Base-by-base conservation (phyloP, 2,113 vertebrate genomes). In the Gallinago undulata region DNA sequence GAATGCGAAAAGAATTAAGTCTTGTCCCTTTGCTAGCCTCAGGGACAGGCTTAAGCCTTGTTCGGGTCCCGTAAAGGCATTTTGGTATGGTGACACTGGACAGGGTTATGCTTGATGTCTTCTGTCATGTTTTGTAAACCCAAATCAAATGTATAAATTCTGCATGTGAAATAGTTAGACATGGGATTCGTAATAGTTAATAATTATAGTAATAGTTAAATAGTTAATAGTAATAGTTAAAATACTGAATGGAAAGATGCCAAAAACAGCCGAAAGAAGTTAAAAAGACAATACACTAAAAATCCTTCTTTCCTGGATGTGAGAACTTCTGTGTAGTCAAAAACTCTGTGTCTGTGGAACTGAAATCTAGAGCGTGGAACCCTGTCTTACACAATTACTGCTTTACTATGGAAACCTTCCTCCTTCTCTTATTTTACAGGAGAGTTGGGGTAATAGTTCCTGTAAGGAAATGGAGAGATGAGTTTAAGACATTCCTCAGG, bases 11-110 rank as follows among this genome's bases (percentile, higher is more conserved):
- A 11, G 13, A 48, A 84, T 3, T 39, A 43, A 35, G 14, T 63
- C 8, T 39, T 28, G 19, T 43, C 11, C 69, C 19, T 51, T 39
- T 72, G 56, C 56, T 74, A 47, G 16, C 17, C 43, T 55, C 78
- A n/a, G 11, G 51, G 60, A 59, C 55, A 27, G 66, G 48, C 31
- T 39, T 63, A 55, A 87, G 30, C 23, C 31, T 57, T 47, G 11
- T 48, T 82, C 19, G 33, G 24, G 39, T 55, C 59, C 80, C 55
- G 2, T 31, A 56, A 47, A 31, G 30, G 23, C 11, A n/a, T 62
- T 84, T 81, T 45, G 45, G 4, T 59, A 1, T 24, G 24, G 56
- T 1, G 4, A n/a, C 25, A 7, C 0, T 60, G 23, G 75, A 55
- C 5, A 2, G n/a, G 35, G 24, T 84, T 64, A 11, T 43, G 35